phyloP scores from a whole-genome alignment of 2,888 invertebrate species.

The Eilema griseolum region DNA sequence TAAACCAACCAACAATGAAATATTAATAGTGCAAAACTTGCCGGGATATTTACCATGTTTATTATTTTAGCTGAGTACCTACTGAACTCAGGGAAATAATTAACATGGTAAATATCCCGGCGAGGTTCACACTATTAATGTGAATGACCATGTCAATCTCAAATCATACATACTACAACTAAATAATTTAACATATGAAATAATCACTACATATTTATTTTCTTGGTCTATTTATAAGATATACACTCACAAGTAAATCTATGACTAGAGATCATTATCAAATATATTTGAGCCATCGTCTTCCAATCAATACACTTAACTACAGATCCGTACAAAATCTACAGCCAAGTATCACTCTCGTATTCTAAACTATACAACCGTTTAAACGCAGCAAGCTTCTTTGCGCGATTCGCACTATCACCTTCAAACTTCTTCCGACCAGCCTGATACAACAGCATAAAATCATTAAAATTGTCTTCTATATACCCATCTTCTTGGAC shows the following conservation, averaged over 20 bases:
- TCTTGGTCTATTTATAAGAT: neutral
- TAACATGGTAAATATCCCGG: too few species aligned
- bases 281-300: slow-evolving; percentile 13
- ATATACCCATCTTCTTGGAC: slow-evolving; percentile 21
- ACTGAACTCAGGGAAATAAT: too few species aligned
- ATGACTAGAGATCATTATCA: slow-evolving; percentile 7
- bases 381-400: slow-evolving; percentile 65
- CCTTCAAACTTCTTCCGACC: slow-evolving; percentile 34
- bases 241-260: neutral
- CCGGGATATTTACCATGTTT: too few species aligned
- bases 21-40: too few species aligned
- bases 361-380: slow-evolving; percentile 67
- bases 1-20: too few species aligned
- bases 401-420: slow-evolving; percentile 63
- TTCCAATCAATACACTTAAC: neutral
- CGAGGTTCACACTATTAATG: too few species aligned
- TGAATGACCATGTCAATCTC: too few species aligned
- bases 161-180: too few species aligned
- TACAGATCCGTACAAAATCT: slow-evolving; percentile 17
- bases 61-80: too few species aligned
- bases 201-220: neutral
- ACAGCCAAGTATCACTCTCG: slow-evolving; percentile 59
- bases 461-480: slow-evolving; percentile 35
- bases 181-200: neutral
- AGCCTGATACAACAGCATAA: slow-evolving; percentile 37